Base-by-base conservation (phyloP, 2,113 vertebrate species). In the Microcebus murinus region DNA sequence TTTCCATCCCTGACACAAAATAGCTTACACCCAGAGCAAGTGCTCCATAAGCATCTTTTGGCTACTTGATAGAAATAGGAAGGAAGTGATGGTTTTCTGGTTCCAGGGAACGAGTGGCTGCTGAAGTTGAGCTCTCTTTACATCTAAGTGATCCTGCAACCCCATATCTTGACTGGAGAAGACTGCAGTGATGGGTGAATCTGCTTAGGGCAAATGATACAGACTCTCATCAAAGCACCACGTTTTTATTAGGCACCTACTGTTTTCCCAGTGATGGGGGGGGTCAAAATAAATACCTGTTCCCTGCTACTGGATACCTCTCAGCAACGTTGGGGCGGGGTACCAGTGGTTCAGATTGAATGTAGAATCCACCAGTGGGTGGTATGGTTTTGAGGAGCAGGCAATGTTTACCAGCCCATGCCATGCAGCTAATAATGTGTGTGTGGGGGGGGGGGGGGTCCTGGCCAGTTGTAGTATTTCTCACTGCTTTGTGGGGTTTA, bases 71-170 rank as follows among this genome's bases (percentile, higher is more conserved):
- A 94, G 71, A 94, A 96, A 65, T 84, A 77, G 77, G 57, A 85
- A 96, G 82, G 87, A 97, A 95, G 67, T 85, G 94, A 85, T 86
- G 67, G 55, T 94, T 98, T 97, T 92, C 77, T 92, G 81, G 88
- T 91, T 74, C 25, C 1, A n/a, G 23, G 81, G 83, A 67, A 57
- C 55, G 55, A 91, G 83, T 1, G 0, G 82, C 92, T 95, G 9
- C n/a, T 77, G 61, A 90, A 82, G 94, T 86, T 68, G 87, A 95
- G 65, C 87, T 73, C 93, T 98, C 55, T 77, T 96, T 61, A 65
- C 29, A 45, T 82, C 85, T 73, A 96, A 94, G 96, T 94, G 86
- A 36, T 65, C 61, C 85, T 50, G 55, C 45, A 94, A 71, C 57
- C 92, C 45, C 14, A 74, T 34, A 20, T 92, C 94, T 97, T 90